Evolutionary conservation across 2,888 invertebrate species (phyloP), one percentile per base, ranked within the genome.

Genomic region (Drosophila picticornis): DNA sequence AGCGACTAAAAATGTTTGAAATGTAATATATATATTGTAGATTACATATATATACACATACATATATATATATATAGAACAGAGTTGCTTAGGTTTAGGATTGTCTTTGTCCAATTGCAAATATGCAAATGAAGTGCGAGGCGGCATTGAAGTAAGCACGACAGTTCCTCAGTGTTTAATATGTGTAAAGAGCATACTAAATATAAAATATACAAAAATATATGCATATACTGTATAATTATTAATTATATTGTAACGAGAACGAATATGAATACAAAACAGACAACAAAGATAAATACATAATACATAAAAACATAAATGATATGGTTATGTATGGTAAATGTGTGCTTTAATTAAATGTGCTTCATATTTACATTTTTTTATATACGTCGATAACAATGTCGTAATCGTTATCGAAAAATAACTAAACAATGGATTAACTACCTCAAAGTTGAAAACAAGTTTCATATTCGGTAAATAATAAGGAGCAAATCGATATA

Each of bases 331-430:
- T 79, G 75, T 81, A 82, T 72, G 75, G 84, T 84, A 81, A 91
- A 90, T 92, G 92, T 92, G 91, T 92, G 92, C 92, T 91, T 91
- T 92, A 91, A 83, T 72, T 91, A 80, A 90, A 90, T 91, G 91
- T 91, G 92, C 92, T 91, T 88, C 88, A 88, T 81, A 82, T 74
- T 80, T 73, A 77, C 68, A 73, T 75, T 78, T 79, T 79, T 27
- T 38, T 27, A 38, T 74, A 81, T 75, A 72, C 59, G 68, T 66
- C 69, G 67, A 72, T 63, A 71, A 59, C 27, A 53, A 57, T 27
- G 62, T 51, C 43, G 59, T 34, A 66, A 65, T 36, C 58, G 57
- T 80, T 62, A 55, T 38, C 55, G 40, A 57, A 58, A 77, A 63
- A 64, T 51, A 67, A 64, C 72, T 65, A 69, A 82, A 84, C 78